Percentiles rank a stretch among this genome's conserved stretches.
Evolutionary conservation across 2,113 vertebrate genomes (phyloP).

Genomic region (Sakesphorus luctuosus): DNA sequence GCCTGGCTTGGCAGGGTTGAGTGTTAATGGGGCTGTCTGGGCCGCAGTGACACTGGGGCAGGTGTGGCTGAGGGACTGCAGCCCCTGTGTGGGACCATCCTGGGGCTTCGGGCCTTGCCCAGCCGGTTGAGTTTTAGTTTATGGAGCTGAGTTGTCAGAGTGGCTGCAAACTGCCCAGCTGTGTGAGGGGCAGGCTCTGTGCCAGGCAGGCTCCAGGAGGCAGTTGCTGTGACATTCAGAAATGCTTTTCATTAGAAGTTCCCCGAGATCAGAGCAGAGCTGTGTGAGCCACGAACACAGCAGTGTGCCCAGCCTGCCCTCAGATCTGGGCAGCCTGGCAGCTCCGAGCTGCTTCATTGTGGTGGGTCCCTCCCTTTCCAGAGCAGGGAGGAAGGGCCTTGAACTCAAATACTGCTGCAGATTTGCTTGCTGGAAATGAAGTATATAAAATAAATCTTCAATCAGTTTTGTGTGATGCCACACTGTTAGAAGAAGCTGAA

Average conservation of each 20-base stretch:
- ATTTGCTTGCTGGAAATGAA: not conserved
- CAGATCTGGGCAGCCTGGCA: not conserved
- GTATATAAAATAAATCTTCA: not conserved
- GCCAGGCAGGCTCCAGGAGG: not conserved
- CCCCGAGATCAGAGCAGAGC: not conserved
- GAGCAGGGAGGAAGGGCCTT: not conserved
- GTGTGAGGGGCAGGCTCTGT: not conserved
- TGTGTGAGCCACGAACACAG: not conserved
- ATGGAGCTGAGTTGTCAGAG: not conserved
- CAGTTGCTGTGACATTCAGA: not conserved
- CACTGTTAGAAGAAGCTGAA: not conserved
- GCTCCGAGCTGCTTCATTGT: not conserved
- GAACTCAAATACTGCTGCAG: not conserved
- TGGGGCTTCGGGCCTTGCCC: not conserved
- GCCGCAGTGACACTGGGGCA: not conserved
- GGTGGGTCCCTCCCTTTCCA: not conserved
- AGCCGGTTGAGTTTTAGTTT: fast-evolving
- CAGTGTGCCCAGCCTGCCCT: not conserved
- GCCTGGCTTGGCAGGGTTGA: fast-evolving
- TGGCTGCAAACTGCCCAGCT: not conserved
- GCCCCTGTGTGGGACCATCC: not conserved
- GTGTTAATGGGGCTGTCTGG: fast-evolving
- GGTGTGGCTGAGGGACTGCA: not conserved
- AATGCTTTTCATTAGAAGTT: not conserved
- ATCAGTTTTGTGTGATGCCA: fast-evolving